Conservation (phyloP, 64 coral and sea anemone species). For the Astreopora myriophthalma region DNA sequence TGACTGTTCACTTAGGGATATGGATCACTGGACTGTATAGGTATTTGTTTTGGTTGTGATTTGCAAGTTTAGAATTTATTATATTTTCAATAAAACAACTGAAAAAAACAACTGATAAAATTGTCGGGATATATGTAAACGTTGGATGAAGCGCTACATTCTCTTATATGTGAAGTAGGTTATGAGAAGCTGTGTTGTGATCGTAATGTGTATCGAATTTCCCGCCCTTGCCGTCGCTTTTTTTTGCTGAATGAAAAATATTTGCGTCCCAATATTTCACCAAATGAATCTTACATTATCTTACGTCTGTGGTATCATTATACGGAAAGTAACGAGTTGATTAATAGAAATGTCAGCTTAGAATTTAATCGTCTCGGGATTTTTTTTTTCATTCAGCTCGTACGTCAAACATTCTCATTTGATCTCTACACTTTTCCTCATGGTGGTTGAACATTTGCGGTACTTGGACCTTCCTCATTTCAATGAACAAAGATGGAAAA, state of each 20-base stretch:
- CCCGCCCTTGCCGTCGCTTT: too few relatives aligned
- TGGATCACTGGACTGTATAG: too few relatives aligned
- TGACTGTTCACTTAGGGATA: background rate
- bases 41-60: too few relatives aligned
- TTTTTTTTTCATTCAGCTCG: background rate
- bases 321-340: too few relatives aligned
- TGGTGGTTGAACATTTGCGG: background rate
- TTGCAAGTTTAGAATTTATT: too few relatives aligned
- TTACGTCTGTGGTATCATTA: background rate
- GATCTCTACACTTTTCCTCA: background rate
- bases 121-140: too few relatives aligned
- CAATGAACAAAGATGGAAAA: slow-evolving; percentile 23
- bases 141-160: background rate
- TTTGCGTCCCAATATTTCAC: too few relatives aligned
- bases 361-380: background rate
- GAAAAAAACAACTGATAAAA: too few relatives aligned
- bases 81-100: too few relatives aligned
- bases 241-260: too few relatives aligned
- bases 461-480: slow-evolving; percentile 38
- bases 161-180: background rate
- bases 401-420: background rate
- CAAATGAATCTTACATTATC: too few relatives aligned
- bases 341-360: background rate
- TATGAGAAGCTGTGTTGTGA: background rate
- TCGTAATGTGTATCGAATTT: background rate